Percentiles rank a stretch among this genome's conserved stretches.
phyloP scores from a whole-genome alignment of 2,797 vertebrate genomes.

The Parauchenoglanis punctatus region DNA sequence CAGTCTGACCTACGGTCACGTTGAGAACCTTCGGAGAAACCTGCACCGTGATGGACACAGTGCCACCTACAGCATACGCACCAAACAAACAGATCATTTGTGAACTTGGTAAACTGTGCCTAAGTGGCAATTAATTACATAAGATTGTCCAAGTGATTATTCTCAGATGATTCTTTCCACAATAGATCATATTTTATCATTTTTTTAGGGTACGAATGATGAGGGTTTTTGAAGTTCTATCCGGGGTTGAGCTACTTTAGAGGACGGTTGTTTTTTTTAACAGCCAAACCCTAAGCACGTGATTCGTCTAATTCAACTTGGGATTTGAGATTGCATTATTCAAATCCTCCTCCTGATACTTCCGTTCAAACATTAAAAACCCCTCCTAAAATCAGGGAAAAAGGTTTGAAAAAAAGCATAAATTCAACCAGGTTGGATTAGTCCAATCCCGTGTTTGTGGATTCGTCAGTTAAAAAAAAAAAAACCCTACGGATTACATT shows the following conservation, averaged over 20 bases:
- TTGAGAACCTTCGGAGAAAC: slow-evolving; percentile 62
- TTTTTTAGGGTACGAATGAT: neutral
- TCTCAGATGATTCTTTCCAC: neutral
- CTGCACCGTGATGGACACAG: slow-evolving; percentile 61
- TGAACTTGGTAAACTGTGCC: neutral
- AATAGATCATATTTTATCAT: neutral
- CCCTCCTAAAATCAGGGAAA: neutral
- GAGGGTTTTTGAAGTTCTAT: neutral
- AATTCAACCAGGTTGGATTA: neutral
- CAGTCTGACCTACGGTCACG: slow-evolving; percentile 57
- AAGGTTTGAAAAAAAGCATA: neutral
- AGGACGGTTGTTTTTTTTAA: neutral
- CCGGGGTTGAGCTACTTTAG: neutral
- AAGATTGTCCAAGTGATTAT: neutral
- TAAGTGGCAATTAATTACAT: neutral
- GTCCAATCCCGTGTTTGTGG: neutral
- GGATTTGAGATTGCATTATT: neutral
- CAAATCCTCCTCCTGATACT: neutral
- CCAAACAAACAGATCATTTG: neutral
- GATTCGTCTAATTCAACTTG: neutral
- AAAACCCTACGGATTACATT: neutral
- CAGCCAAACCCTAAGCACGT: neutral
- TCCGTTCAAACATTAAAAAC: neutral
- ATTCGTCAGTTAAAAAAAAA: neutral
- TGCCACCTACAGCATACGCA: slow-evolving; percentile 53